These are phyloP conservation scores for Perdita meconis DNA, from an alignment of 2,888 invertebrate species.

Conservation along the genomic window DNA sequence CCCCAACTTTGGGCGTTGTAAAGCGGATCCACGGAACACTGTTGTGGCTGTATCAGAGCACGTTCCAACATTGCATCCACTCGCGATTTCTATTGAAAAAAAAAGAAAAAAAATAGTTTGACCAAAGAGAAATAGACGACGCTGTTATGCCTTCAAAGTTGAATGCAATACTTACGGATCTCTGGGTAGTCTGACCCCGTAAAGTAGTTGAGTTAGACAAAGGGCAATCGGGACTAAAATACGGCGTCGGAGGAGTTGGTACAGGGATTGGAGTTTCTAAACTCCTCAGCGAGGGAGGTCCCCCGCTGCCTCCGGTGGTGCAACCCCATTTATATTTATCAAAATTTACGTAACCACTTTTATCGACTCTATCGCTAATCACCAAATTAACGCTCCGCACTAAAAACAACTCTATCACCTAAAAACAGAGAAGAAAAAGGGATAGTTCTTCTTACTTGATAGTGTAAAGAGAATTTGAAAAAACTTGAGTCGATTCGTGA, in stretches of 20 bases:
- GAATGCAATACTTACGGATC: slow-evolving; percentile 80
- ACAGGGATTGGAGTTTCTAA: slow-evolving; percentile 80
- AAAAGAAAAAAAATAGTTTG: background rate
- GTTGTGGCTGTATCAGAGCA: slow-evolving; percentile 85
- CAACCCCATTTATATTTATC: slow-evolving; percentile 81
- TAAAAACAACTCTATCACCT: slow-evolving; percentile 88
- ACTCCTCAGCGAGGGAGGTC: slow-evolving; percentile 82
- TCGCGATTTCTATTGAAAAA: slow-evolving; percentile 86
- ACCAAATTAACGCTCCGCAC: slow-evolving; percentile 87
- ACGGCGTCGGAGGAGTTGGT: slow-evolving; percentile 79
- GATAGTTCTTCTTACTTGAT: no score
- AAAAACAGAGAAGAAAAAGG: slow-evolving; percentile 66
- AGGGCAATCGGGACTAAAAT: slow-evolving; percentile 81
- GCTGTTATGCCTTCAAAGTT: background rate
- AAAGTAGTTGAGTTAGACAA: slow-evolving; percentile 81
- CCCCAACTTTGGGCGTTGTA: slow-evolving; percentile 85
- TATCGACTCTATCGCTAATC: slow-evolving; percentile 84
- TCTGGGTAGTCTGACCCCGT: slow-evolving; percentile 82
- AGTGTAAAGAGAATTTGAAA: background rate
- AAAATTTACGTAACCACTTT: slow-evolving; percentile 72
- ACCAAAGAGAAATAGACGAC: background rate
- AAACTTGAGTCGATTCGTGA: background rate
- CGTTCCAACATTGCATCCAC: slow-evolving; percentile 93
- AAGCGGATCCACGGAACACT: slow-evolving; percentile 85
- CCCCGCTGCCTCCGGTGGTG: slow-evolving; percentile 82